Conservation (phyloP, 1,140 invertebrate genomes). For the Sitodiplosis mosellana region DNA sequence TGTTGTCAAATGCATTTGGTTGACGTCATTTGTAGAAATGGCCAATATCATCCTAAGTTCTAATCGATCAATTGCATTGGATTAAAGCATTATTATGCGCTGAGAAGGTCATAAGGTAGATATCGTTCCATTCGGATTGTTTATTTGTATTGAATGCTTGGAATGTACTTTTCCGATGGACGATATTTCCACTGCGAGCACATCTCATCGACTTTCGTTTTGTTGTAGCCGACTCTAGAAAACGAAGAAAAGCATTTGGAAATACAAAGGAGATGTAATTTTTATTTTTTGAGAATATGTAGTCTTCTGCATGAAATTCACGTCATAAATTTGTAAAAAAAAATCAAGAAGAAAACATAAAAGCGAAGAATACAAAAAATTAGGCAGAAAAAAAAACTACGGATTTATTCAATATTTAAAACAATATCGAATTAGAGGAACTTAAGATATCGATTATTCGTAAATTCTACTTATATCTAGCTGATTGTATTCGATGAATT, state of each 20-base stretch:
- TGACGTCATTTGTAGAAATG: too few species aligned
- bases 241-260: neutral
- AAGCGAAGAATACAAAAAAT: neutral
- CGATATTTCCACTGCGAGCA: conserved; percentile 41
- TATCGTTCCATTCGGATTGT: too few species aligned
- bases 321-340: neutral
- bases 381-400: neutral
- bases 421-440: neutral
- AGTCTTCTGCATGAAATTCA: neutral
- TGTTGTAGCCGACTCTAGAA: conserved; percentile 30
- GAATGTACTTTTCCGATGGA: conserved; percentile 38
- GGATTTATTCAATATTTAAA: neutral
- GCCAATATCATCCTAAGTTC: too few species aligned
- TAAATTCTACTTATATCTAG: neutral
- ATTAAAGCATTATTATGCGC: too few species aligned
- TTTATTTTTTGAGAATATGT: neutral
- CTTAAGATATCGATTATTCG: neutral
- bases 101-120: too few species aligned
- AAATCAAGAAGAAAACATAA: neutral
- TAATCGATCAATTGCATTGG: too few species aligned
- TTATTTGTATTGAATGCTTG: conserved; percentile 1
- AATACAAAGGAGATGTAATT: neutral
- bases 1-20: too few species aligned
- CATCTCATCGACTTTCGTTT: conserved; percentile 31
- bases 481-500: neutral